phyloP scores from a whole-genome alignment of 2,113 vertebrate genomes.

The Asarcornis scutulata region DNA sequence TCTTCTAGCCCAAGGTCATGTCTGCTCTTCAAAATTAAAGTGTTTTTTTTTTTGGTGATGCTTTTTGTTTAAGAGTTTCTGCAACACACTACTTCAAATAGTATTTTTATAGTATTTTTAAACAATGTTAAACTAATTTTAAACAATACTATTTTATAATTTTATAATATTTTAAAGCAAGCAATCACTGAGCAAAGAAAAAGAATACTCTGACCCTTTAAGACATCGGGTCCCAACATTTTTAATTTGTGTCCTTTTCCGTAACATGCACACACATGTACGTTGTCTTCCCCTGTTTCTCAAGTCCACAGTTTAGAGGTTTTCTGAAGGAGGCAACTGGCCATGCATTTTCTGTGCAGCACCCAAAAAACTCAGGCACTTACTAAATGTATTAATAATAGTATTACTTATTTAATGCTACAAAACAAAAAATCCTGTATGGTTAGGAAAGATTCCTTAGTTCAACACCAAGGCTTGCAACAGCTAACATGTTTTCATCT shows the following conservation, averaged over 20 bases:
- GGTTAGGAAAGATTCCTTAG: not conserved
- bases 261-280: not conserved
- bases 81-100: not conserved
- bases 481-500: not conserved
- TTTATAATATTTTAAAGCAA: not conserved
- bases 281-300: not conserved
- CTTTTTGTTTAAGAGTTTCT: not conserved
- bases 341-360: not conserved
- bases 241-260: not conserved
- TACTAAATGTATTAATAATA: not conserved
- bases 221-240: not conserved
- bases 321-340: not conserved
- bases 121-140: too few species aligned
- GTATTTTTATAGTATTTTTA: too few species aligned
- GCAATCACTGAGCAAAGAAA: not conserved
- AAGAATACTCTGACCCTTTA: not conserved
- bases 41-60: not conserved
- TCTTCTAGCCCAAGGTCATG: constrained; percentile 25
- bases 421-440: not conserved
- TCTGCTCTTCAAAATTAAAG: constrained; percentile 3
- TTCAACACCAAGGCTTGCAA: not conserved
- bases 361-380: not conserved
- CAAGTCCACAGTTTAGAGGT: not conserved
- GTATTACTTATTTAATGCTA: not conserved
- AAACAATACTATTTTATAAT: too few species aligned